Percentiles rank a stretch among this genome's conserved stretches.
Conservation (phyloP, 2,888 invertebrate species). For the Drosophila kanekoi region DNA sequence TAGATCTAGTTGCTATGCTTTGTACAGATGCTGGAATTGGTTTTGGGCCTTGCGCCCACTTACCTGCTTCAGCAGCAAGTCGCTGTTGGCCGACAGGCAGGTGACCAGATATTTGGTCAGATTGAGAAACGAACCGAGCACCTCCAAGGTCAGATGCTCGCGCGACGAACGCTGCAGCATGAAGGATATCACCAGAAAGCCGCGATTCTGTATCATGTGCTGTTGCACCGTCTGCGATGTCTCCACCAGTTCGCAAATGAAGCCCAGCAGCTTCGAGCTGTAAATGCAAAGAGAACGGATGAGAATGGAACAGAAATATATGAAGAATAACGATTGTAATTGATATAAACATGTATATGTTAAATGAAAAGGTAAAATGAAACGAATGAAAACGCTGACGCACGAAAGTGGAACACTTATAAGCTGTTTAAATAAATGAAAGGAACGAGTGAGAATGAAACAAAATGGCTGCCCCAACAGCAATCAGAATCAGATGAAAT, state of each 20-base stretch:
- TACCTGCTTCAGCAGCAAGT: constrained; percentile 96
- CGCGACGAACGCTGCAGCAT: constrained; percentile 96
- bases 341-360: too few species aligned
- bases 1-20: constrained; percentile 8
- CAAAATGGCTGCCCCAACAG: too few species aligned
- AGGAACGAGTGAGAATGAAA: too few species aligned
- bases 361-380: too few species aligned
- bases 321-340: neutral
- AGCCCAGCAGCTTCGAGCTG: constrained; percentile 97
- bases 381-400: too few species aligned
- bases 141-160: constrained; percentile 97
- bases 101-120: constrained; percentile 97
- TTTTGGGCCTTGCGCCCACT: constrained; percentile 40
- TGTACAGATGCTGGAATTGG: neutral
- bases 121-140: constrained; percentile 95
- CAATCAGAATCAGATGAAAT: too few species aligned
- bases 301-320: neutral
- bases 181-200: constrained; percentile 98
- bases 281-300: neutral
- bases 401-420: too few species aligned
- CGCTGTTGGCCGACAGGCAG: constrained; percentile 96
- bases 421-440: too few species aligned
- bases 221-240: constrained; percentile 99
- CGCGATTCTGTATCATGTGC: constrained; percentile 99
- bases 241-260: constrained; percentile 98